Percentiles rank a stretch among this genome's conserved stretches.
These are phyloP conservation scores for Pogoniulus pusillus DNA, from an alignment of 2,797 vertebrate genomes.

Conservation along the genomic window DNA sequence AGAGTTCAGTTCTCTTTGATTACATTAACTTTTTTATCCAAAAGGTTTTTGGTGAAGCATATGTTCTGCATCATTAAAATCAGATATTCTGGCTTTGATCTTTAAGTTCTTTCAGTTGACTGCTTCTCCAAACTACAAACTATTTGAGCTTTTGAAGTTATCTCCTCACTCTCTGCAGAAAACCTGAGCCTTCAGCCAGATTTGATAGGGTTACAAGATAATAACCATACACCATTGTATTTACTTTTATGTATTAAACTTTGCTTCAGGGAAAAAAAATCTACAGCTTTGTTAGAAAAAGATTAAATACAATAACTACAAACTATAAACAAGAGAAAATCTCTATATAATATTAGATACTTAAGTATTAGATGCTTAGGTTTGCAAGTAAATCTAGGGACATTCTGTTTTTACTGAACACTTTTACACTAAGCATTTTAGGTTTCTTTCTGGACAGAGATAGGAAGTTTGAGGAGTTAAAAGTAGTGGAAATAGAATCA, in stretches of 20 bases:
- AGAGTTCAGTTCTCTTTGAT: constrained; percentile 67
- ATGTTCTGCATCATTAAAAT: constrained; percentile 79
- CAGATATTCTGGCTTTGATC: constrained; percentile 76
- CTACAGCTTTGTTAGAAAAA: neutral
- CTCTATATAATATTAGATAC: neutral
- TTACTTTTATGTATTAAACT: constrained; percentile 18
- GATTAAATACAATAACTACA: neutral
- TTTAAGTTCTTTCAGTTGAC: constrained; percentile 73
- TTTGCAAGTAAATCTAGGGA: neutral
- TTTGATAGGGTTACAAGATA: constrained; percentile 70
- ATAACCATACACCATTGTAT: constrained; percentile 48
- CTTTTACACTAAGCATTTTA: neutral
- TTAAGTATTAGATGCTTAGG: no score
- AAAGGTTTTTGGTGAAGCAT: constrained; percentile 72
- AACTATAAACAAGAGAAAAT: neutral
- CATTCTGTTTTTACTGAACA: neutral
- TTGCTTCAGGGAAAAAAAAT: neutral
- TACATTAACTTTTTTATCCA: constrained; percentile 73
- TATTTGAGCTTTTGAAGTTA: constrained; percentile 73
- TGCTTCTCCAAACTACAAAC: constrained; percentile 69
- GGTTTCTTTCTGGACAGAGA: neutral
- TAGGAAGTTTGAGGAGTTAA: neutral
- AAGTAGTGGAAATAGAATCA: neutral
- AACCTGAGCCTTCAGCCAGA: constrained; percentile 62
- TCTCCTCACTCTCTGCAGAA: constrained; percentile 61